Evolutionary conservation across 2,113 vertebrate species (phyloP).

Genomic region (Copsychus sechellarum): DNA sequence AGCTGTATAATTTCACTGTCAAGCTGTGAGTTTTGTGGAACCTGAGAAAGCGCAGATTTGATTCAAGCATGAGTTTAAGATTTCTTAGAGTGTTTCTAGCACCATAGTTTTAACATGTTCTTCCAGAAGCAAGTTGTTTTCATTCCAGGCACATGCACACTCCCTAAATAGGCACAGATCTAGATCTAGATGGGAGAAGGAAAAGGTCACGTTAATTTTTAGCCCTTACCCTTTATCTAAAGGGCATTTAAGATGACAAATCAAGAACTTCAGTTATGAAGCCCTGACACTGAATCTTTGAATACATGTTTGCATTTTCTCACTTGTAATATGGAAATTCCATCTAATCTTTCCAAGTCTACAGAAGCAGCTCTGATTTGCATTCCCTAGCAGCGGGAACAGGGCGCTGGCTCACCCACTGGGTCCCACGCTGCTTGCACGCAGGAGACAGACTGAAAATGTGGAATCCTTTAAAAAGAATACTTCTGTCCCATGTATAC

Average conservation of each 20-base stretch:
- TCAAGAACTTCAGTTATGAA: not conserved
- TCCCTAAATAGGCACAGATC: not conserved
- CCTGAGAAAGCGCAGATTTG: not conserved
- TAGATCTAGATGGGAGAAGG: not conserved
- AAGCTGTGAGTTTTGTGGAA: accelerated
- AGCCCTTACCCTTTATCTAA: conserved; percentile 2
- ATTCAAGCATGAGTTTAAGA: not conserved
- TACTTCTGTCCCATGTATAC: not conserved
- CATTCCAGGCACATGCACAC: not conserved
- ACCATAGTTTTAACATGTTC: not conserved
- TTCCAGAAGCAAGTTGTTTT: conserved; percentile 16
- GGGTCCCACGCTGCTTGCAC: accelerated
- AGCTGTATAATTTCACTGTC: not conserved
- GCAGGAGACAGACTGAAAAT: accelerated
- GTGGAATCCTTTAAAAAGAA: not conserved
- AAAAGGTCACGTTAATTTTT: conserved; percentile 26
- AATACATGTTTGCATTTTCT: not conserved
- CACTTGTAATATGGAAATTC: not conserved
- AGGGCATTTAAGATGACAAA: not conserved
- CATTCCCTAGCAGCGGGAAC: not conserved
- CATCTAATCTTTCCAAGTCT: not conserved
- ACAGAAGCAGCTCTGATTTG: not conserved
- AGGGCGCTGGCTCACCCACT: not conserved
- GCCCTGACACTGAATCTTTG: not conserved
- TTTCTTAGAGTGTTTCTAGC: not conserved